phyloP scores from a whole-genome alignment of 2,113 vertebrate genomes.

The Calyptomena viridis region DNA sequence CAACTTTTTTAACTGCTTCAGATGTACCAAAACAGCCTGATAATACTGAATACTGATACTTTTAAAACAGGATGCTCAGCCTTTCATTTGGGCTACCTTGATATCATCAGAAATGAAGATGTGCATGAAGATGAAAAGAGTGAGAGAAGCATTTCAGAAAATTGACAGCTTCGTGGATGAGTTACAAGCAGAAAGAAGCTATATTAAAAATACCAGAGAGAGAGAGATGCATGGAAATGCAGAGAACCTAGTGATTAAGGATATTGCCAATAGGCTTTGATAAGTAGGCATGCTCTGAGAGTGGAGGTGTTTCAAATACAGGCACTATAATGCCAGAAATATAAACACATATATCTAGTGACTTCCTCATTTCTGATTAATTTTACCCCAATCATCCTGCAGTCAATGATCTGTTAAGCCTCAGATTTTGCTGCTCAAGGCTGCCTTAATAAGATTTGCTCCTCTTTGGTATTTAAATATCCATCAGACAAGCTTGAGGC shows the following conservation, averaged over 20 bases:
- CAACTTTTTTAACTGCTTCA: background rate
- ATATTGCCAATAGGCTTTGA: slow-evolving; percentile 68
- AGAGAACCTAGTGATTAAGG: slow-evolving; percentile 72
- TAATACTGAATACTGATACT: slow-evolving; percentile 16
- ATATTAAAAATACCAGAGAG: slow-evolving; percentile 60
- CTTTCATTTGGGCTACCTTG: slow-evolving; percentile 49
- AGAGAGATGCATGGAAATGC: background rate
- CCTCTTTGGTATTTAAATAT: background rate
- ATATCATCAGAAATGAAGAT: slow-evolving; percentile 43
- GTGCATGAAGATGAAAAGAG: background rate
- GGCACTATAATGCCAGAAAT: slow-evolving; percentile 33
- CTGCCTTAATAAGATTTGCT: background rate
- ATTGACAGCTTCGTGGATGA: slow-evolving; percentile 62
- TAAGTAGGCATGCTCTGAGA: slow-evolving; percentile 61
- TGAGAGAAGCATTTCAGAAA: slow-evolving; percentile 52
- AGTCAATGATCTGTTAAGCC: background rate
- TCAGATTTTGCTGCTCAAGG: background rate
- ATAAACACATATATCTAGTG: slow-evolving; percentile 48
- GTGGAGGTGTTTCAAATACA: slow-evolving; percentile 56
- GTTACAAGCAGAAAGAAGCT: slow-evolving; percentile 59
- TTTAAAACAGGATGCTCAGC: slow-evolving; percentile 8
- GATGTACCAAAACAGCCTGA: background rate
- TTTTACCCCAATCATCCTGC: background rate
- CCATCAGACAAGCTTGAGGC: background rate
- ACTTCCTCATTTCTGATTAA: slow-evolving; percentile 66